Evolutionary conservation across 2,888 invertebrate species (phyloP), one percentile per base, ranked within the genome.

Genomic region (Pandemis corylana): DNA sequence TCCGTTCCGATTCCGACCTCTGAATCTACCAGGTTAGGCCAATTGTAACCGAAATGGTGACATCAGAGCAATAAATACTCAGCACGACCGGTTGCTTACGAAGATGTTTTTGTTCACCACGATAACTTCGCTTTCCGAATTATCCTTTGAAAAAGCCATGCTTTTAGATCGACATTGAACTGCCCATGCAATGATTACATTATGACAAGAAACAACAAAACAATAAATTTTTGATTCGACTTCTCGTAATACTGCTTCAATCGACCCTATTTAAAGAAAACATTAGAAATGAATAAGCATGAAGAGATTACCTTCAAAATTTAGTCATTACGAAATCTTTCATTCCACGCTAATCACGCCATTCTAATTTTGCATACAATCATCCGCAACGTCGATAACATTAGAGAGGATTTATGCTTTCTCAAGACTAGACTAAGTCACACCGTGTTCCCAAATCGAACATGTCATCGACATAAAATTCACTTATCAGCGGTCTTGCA

Each of bases 31-130:
- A 66, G 74, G 68, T 76, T 82, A 78, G 28, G 83, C 78, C 76
- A 72, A 79, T 65, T 72, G 81, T 80, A 80, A 79, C 80, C 79
- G 82, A 79, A 77, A 77, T 76, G 80, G 79, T 86, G 86, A 86
- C 83, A 84, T 85, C 85, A 85, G 79, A 77, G 69, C 72, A 82
- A 82, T 80, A 78, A 80, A 80, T 81, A 82, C 80, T 79, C 78
- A 77, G 79, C 75, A 42, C 59, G 78, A 85, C 85, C 83, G 84
- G 86, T 86, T 80, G 71, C 46, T 68, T 62, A 36, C 28, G 71
- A 70, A 72, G 64, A 74, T 68, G 64, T 80, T 79, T 81, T 78
- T 78, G 77, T 5, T 56, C 9, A 9, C 56, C 20, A 56, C 9
- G 56, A 56, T 51, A 3, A 51, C 20, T 56, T 9, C 15, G 15